Base-by-base conservation (phyloP, 2,888 invertebrate genomes). In the Stegana nigrithorax region DNA sequence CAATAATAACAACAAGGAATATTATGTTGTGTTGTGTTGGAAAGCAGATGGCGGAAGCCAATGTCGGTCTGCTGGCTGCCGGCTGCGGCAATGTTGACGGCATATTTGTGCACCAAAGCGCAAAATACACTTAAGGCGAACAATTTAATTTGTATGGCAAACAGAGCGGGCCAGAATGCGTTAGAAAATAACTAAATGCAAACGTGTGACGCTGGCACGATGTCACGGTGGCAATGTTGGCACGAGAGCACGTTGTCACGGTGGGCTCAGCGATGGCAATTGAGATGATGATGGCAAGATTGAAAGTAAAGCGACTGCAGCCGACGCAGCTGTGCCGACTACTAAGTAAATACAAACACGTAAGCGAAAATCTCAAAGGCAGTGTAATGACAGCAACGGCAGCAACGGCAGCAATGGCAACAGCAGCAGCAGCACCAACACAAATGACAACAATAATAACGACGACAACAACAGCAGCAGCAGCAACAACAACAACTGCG, bases 81-180 rank as follows among this genome's bases (percentile, higher is more conserved):
- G 36, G 36, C 12, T 39, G 10, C 27, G 26, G 25, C 14, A 4
- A 23, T 21, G 47, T 12, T 26, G 56, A 36, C 64, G 59, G 60
- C 67, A 70, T 73, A 68, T 70, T 69, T 71, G 78, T 72, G 76
- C 76, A 67, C 59, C 72, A 72, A 71, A 78, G 76, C 76, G 68
- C 77, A 73, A 78, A 73, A 71, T 71, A 78, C 75, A 73, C 75
- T 76, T 71, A 72, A 76, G 78, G 80, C 78, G 72, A 79, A 76
- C 75, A 79, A 75, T 76, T 79, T 79, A 79, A 76, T 76, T 72
- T 78, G 78, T 75, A 78, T 75, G 67, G 70, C 72, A 77, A 79
- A 79, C 75, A 19, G 14, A 32, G 32, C 21, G 25, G n/a, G 47
- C 8, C 25, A 47, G 47, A 23, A 23, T 1, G 21, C 12, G 44